Evolutionary conservation across 1,140 invertebrate genomes (phyloP).

Genomic region (Latrodectus geometricus): DNA sequence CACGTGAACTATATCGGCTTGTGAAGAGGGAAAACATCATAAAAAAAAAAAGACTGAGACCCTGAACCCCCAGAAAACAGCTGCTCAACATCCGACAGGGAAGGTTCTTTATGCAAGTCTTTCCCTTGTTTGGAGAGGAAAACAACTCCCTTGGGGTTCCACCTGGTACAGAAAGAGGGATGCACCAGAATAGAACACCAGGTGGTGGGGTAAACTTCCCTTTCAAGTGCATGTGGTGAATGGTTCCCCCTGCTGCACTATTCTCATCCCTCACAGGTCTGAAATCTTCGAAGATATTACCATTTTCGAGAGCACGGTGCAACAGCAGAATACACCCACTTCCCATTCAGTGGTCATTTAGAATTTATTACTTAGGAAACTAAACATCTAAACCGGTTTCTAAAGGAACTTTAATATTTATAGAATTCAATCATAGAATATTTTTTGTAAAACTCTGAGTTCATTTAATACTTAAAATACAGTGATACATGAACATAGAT

Average conservation of each 20-base stretch:
- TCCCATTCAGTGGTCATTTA: no score
- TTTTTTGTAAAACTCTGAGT: no score
- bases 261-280: no score
- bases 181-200: background rate
- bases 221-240: background rate
- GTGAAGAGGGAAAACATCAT: background rate
- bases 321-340: no score
- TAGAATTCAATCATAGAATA: no score
- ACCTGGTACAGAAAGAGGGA: background rate
- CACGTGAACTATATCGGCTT: background rate
- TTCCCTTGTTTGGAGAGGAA: background rate
- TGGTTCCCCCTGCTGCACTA: background rate
- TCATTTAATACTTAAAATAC: no score
- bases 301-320: no score
- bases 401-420: no score
- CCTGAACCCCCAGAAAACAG: background rate
- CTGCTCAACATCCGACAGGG: background rate
- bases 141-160: background rate
- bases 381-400: no score
- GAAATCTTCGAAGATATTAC: background rate
- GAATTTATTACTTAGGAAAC: no score
- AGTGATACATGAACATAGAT: no score
- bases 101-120: background rate
- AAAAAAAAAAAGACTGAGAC: background rate
- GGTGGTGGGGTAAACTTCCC: background rate